Conservation (phyloP, 2,797 vertebrate genomes). For the Sebastes diploproa region DNA sequence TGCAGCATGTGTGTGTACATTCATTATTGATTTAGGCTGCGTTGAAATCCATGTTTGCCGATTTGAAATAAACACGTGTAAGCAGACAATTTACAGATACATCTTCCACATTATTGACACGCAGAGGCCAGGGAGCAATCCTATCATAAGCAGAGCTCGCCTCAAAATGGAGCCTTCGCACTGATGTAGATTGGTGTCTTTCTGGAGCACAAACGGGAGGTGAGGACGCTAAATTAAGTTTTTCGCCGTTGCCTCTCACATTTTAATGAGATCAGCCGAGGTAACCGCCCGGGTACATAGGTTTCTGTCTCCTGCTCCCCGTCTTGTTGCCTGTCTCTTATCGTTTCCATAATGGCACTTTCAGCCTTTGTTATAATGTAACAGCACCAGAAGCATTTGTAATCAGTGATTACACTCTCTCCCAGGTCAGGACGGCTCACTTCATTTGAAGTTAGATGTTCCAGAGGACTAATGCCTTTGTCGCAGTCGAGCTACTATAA, state of each 20-base stretch:
- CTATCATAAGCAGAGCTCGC: conserved; percentile 17
- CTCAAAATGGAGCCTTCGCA: conserved; percentile 35
- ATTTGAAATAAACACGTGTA: conserved; percentile 49
- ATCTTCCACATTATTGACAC: conserved; percentile 28
- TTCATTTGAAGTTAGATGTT: conserved; percentile 71
- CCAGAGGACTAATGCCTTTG: conserved; percentile 69
- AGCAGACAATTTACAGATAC: conserved; percentile 41
- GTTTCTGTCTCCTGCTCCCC: conserved; percentile 29
- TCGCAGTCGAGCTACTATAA: conserved; percentile 65
- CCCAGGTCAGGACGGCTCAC: conserved; percentile 57
- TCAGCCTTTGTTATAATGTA: conserved; percentile 48
- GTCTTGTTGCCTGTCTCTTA: conserved; percentile 48
- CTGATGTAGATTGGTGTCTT: conserved; percentile 17
- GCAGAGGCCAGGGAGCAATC: conserved; percentile 19
- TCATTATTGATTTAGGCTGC: conserved; percentile 62
- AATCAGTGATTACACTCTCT: conserved; percentile 70
- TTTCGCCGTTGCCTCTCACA: conserved; percentile 26
- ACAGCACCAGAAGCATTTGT: conserved; percentile 46
- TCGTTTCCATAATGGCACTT: conserved; percentile 44
- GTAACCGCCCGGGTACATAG: conserved; percentile 23
- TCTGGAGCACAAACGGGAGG: conserved; percentile 35
- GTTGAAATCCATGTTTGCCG: conserved; percentile 50
- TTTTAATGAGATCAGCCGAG: conserved; percentile 66
- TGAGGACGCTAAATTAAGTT: conserved; percentile 53
- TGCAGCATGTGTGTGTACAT: conserved; percentile 30